Conservation (phyloP, 2,888 invertebrate genomes). For the Monochamus alternatus region DNA sequence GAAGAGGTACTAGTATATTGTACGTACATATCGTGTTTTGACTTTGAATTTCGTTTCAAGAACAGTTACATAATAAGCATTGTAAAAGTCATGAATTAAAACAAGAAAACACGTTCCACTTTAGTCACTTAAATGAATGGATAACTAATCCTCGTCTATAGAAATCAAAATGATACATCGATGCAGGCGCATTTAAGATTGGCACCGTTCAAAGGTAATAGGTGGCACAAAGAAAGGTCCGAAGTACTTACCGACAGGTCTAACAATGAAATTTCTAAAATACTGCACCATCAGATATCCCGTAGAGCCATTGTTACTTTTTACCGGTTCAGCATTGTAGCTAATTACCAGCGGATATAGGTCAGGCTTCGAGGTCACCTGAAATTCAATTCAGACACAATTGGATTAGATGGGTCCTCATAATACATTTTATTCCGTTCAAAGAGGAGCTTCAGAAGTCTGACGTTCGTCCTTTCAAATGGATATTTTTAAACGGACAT, state of each 20-base stretch:
- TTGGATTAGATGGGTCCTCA: constrained; percentile 9
- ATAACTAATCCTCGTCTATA: too few species aligned
- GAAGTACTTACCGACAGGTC: constrained; percentile 76
- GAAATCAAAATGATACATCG: too few species aligned
- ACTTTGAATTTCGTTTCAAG: too few species aligned
- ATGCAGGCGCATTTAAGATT: too few species aligned
- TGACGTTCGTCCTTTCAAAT: not conserved
- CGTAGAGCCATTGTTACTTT: constrained; percentile 79
- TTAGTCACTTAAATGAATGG: too few species aligned
- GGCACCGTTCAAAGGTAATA: not conserved
- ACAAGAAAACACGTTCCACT: too few species aligned
- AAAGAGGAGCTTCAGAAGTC: not conserved
- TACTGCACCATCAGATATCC: constrained; percentile 90
- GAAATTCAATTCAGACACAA: constrained; percentile 50
- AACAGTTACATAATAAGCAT: too few species aligned
- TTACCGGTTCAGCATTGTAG: constrained; percentile 80
- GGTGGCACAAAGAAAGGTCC: not conserved
- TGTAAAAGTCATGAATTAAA: too few species aligned
- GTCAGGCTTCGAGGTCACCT: constrained; percentile 91
- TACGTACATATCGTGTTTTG: too few species aligned
- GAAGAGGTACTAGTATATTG: too few species aligned
- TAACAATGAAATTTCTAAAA: constrained; percentile 84
- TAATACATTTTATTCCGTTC: constrained; percentile 1
- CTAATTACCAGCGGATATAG: constrained; percentile 89
- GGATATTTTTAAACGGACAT: constrained; percentile 4